Base-by-base conservation (phyloP, 2,797 vertebrate genomes). In the Nyctibius grandis region DNA sequence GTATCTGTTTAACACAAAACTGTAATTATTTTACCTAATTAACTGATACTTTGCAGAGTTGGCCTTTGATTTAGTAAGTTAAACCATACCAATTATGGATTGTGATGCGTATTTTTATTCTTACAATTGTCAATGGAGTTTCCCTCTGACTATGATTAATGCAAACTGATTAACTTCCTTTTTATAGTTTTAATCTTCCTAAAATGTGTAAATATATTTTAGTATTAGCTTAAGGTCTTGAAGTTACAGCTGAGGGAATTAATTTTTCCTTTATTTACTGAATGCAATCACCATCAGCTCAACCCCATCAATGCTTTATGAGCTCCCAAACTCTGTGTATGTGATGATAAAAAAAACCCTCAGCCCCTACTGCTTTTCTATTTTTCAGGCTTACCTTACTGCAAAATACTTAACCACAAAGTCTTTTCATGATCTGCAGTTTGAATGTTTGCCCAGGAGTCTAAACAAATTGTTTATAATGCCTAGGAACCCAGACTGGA, bases 11-110 rank as follows among this genome's bases (percentile, higher is more conserved):
- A 94, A 90, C 42, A 88, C 42, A 88, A 90, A 94, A 84, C 12
- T 74, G 51, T 85, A 90, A 97, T 94, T 88, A 94, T 91, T 96
- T 94, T 75, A 86, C 73, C 57, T 91, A 91, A 93, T 97, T 95
- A 96, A 95, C 69, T 57, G 76, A n/a, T n/a, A n/a, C n/a, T n/a
- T n/a, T n/a, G n/a, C n/a, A n/a, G n/a, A n/a, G n/a, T n/a, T n/a
- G n/a, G n/a, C n/a, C n/a, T n/a, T n/a, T n/a, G n/a, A n/a, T n/a
- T n/a, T n/a, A n/a, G n/a, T n/a, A n/a, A 85, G 79, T 90, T 85
- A 64, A 94, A 86, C 57, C 22, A 36, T 4, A 88, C n/a, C 65
- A 88, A 25, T 95, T 88, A 91, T 4, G 9, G 33, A 33, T 23
- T 31, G 15, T 45, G 60, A 60, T 70, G 82, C 1, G 0, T 70